Evolutionary conservation across 2,888 invertebrate genomes (phyloP), one percentile per base, ranked within the genome.

Genomic region (Nebria salina): DNA sequence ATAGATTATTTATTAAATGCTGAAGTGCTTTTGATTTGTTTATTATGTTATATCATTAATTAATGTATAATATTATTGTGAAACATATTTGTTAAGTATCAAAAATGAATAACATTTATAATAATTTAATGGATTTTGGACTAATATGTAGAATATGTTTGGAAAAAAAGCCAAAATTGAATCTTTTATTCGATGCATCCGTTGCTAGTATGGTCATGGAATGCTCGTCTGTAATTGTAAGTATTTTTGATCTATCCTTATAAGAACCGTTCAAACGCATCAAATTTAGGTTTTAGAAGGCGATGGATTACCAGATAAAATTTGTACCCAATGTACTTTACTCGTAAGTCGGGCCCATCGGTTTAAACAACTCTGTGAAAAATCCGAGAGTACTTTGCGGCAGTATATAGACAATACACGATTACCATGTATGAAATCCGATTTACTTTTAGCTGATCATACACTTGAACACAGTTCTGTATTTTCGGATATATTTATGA

Each of bases 191-290:
- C 83, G 87, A 86, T 64, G 88, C 88, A 66, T 88, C 87, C 83
- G 83, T 88, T 70, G 86, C 89, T 41, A 87, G 86, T 83, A 89
- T 89, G 88, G 84, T 89, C 42, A 89, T 89, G 89, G 87, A 88
- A 64, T 87, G 88, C 84, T 86, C 88, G 77, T 85, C 88, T 25
- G 84, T 89, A 75, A 88, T 89, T 86, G 88, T 88, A 85, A 83
- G 74, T 72, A 54, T 2, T 8, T 54, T 54, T 81, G 77, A 34
- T 54, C 3, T 26, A 34, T 76, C 4, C 41, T 11, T 20, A 8
- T 72, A 64, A 68, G 13, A 74, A 75, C 20, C 76, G 68, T 41
- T 75, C 34, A 43, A 20, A 76, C 54, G 42, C 6, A 68, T 25
- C 76, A 68, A 65, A 65, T 43, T 72, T 83, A 89, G 89, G 85